Evolutionary conservation across 2,888 invertebrate genomes (phyloP).

Genomic region (Ptychoptera albimana): DNA sequence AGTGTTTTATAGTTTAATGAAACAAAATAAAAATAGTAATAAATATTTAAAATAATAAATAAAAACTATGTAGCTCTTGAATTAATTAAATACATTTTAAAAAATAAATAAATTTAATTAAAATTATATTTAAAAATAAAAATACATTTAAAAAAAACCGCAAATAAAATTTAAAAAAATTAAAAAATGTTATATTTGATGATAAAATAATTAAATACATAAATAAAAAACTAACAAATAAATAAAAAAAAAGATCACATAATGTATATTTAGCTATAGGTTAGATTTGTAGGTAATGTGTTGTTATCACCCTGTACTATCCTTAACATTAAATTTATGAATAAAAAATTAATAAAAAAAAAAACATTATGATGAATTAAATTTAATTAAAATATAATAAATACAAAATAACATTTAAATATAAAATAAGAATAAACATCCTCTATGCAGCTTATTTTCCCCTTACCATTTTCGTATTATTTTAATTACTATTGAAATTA

Average conservation of each 20-base stretch:
- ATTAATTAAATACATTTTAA: not conserved
- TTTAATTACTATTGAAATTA: too few species aligned
- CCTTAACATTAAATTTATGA: slow-evolving; percentile 10
- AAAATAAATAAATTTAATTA: not conserved
- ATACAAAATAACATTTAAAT: not conserved
- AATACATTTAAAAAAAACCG: too few species aligned
- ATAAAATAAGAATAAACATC: not conserved
- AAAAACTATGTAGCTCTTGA: not conserved
- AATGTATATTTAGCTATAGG: slow-evolving; percentile 2
- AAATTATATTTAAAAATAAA: slow-evolving; percentile 2
- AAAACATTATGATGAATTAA: slow-evolving; percentile 9
- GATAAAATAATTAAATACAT: too few species aligned
- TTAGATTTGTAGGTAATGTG: slow-evolving; percentile 2
- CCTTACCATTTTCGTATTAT: too few species aligned
- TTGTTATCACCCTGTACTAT: slow-evolving; percentile 11
- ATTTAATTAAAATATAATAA: not conserved
- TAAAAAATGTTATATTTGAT: too few species aligned
- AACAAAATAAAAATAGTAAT: not conserved
- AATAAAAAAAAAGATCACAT: slow-evolving; percentile 4
- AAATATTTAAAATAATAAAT: not conserved
- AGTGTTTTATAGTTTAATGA: slow-evolving; percentile 2
- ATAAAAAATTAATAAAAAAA: not conserved
- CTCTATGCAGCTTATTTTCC: not conserved
- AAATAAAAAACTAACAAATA: too few species aligned
- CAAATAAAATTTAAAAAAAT: too few species aligned